Evolutionary conservation across 2,113 vertebrate genomes (phyloP), one percentile per base, ranked within the genome.

Genomic region (Carollia perspicillata): DNA sequence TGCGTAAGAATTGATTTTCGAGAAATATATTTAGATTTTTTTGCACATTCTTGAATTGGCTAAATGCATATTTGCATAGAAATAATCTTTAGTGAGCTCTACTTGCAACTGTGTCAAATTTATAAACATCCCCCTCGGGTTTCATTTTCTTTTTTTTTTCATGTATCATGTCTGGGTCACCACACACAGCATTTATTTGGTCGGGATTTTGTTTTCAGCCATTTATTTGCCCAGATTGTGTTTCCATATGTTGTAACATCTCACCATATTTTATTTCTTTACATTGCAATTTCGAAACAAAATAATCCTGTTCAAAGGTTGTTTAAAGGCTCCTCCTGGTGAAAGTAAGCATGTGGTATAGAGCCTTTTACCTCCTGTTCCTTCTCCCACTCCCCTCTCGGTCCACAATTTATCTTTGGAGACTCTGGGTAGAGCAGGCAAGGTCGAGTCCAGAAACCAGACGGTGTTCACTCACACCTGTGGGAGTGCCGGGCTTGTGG

Each of bases 1-100:
- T 98, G 94, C 97, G 94, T 90, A 98, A 98, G 98, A 99, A 99
- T 98, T 99, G 98, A 99, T 99, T 99, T 99, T 99, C 98, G 98
- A 98, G 98, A 99, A 99, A 98, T 98, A 98, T 98, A 98, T 98
- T 99, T 98, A 98, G 98, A 97, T 98, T 98, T 98, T 98, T 84
- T 81, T 91, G 97, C 97, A 98, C 86, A 86, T 96, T 97, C 96
- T 98, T 95, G 98, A 97, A 93, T 97, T 98, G 98, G 98, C 84
- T 75, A 97, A 97, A 95, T 97, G 89, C 96, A 28, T 98, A 99
- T 99, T 99, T 99, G 98, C 98, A 99, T 99, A 98, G 98, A 99
- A 99, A 99, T 99, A 98, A 99, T 99, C 98, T 99, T 97, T 98
- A 97, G 98, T 98, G 98, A 99, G 97, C 98, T 98, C 98, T 98